These are phyloP conservation scores for Trachelus stipa DNA, from an alignment of 2,888 invertebrate genomes.

Conservation along the genomic window DNA sequence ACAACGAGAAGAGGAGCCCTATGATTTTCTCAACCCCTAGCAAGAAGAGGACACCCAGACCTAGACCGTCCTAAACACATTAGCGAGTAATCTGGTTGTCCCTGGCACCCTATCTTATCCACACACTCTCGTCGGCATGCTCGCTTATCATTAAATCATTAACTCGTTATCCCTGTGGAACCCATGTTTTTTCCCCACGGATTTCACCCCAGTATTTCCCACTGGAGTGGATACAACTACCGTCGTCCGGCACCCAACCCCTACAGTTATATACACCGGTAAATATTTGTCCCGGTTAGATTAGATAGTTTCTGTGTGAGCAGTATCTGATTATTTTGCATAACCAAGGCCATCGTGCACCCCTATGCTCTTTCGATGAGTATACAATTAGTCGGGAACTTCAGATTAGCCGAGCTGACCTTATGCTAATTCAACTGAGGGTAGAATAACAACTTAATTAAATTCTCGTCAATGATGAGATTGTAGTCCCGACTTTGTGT, in stretches of 20 bases:
- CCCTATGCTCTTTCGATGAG: neutral
- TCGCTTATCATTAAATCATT: slow-evolving; percentile 50
- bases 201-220: slow-evolving; percentile 24
- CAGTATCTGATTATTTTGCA: neutral
- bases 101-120: slow-evolving; percentile 40
- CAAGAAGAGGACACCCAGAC: slow-evolving; percentile 34
- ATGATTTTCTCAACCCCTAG: slow-evolving; percentile 8
- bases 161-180: slow-evolving; percentile 43
- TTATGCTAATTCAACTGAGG: neutral
- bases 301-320: slow-evolving; percentile 4
- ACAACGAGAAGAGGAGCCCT: slow-evolving; percentile 12
- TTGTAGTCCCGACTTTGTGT: neutral
- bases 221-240: neutral
- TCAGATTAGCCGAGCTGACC: slow-evolving; percentile 3
- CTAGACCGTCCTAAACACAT: slow-evolving; percentile 49
- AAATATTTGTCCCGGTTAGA: neutral
- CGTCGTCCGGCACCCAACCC: neutral
- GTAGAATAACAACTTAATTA: slow-evolving; percentile 9
- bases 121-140: slow-evolving; percentile 29
- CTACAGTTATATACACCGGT: neutral
- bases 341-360: neutral
- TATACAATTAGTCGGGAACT: slow-evolving; percentile 2
- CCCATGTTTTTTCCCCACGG: slow-evolving; percentile 26
- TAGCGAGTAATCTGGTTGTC: slow-evolving; percentile 55
- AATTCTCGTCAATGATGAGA: neutral